Evolutionary conservation across 23 tunicate species (phyloP).

Genomic region (Ciona savignyi): DNA sequence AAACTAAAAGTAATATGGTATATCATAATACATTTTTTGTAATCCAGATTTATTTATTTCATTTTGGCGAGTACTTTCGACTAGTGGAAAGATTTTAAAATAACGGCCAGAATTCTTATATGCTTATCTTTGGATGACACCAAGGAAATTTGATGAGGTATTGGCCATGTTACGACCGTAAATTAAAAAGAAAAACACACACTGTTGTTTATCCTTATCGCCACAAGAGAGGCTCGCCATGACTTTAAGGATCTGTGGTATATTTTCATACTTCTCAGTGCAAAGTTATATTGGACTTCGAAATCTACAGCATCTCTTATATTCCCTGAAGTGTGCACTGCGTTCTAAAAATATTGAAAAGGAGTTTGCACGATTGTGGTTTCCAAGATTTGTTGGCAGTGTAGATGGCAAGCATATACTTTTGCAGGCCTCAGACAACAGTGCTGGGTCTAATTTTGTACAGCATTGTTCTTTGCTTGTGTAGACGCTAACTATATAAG

Average conservation of each 20-base stretch:
- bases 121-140: background rate
- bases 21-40: too few species aligned
- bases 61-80: too few species aligned
- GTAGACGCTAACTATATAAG: conserved; percentile 11
- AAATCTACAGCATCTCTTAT: background rate
- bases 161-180: background rate
- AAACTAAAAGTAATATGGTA: too few species aligned
- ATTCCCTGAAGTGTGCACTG: conserved; percentile 1
- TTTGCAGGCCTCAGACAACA: conserved; percentile 7
- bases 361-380: background rate
- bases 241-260: background rate
- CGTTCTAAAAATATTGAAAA: background rate
- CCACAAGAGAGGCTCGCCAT: background rate
- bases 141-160: background rate
- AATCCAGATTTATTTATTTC: too few species aligned
- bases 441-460: conserved; percentile 7
- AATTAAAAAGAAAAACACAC: background rate
- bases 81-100: too few species aligned
- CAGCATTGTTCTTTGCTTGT: conserved; percentile 14
- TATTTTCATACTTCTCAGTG: background rate
- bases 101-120: background rate
- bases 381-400: conserved; percentile 5
- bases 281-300: conserved; percentile 3
- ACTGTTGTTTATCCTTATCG: background rate
- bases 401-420: conserved; percentile 18